Evolutionary conservation across 2,797 vertebrate genomes (phyloP), one percentile per base, ranked within the genome.

Genomic region (Hephaestus fuliginosus): DNA sequence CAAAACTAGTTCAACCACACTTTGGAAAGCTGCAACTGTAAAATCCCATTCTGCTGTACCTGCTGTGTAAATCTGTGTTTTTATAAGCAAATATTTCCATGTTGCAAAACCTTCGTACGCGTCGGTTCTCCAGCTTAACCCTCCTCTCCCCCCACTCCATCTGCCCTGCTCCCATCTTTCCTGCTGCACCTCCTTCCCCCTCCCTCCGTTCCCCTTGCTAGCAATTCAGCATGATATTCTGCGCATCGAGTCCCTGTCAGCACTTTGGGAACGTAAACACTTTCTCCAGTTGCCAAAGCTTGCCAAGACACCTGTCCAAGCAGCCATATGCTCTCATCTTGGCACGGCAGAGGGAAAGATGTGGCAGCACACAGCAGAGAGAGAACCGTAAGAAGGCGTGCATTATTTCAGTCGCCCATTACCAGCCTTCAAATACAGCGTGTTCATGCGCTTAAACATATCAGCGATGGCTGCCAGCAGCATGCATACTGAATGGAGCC

Each of bases 231-330:
- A 76, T 55, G 86, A 87, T 87, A 69, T 83, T 83, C 71, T 88
- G 84, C 39, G 20, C 57, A 83, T 20, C 44, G 74, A 86, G 64
- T 81, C 79, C 53, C 72, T 67, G 87, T 93, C 91, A 94, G 93
- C 88, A 91, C 77, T 89, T 90, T 86, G 70, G 76, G 80, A 91
- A 85, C 33, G 49, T 91, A 89, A 93, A 94, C 90, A 91, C 85
- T 93, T 94, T 91, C 83, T 92, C 83, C 74, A 78, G 81, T 88
- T 90, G 90, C 88, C 86, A 86, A 81, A 68, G 74, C 86, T 75
- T 88, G 89, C 91, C 80, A 89, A 88, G 91, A 93, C 92, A 94
- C 89, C 93, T 90, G 90, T 93, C 91, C 65, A 84, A 80, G 73
- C 78, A 85, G 73, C 84, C 89, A 89, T 84, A 92, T 75, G 85